Conservation (phyloP, 2,888 invertebrate species). For the Tethea ocularis region DNA sequence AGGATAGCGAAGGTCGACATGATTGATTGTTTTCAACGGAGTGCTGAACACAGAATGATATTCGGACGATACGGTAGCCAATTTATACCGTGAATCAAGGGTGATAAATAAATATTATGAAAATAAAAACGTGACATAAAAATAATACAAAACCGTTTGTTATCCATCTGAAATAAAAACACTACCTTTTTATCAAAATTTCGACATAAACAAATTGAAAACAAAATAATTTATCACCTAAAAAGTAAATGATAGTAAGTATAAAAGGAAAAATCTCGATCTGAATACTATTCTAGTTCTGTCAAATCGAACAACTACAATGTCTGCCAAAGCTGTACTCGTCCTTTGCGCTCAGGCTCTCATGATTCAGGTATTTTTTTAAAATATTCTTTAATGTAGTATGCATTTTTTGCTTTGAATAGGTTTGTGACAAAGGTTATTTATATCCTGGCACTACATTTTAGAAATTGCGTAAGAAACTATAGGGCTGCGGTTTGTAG, state of each 20-base stretch:
- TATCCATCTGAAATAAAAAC: too few relatives aligned
- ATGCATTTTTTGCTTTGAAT: neutral
- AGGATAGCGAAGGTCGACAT: conserved; percentile 44
- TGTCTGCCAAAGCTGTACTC: conserved; percentile 25
- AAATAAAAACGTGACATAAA: neutral
- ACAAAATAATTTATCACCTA: too few relatives aligned
- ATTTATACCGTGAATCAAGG: neutral
- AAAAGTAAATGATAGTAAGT: too few relatives aligned
- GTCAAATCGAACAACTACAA: conserved; percentile 21
- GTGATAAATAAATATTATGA: neutral
- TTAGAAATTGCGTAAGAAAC: too few relatives aligned
- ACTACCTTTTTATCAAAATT: too few relatives aligned
- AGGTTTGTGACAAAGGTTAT: too few relatives aligned
- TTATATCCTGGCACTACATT: too few relatives aligned
- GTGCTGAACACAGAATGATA: neutral
- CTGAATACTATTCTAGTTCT: neutral
- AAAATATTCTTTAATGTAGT: too few relatives aligned
- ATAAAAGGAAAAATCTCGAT: neutral
- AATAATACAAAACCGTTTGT: too few relatives aligned
- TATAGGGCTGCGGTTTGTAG: too few relatives aligned
- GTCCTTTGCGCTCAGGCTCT: conserved; percentile 33
- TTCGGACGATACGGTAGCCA: too few relatives aligned
- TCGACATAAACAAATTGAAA: too few relatives aligned
- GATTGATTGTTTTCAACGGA: conserved; percentile 20
- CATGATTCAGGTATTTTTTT: conserved; percentile 19